Evolutionary conservation across 2,113 vertebrate genomes (phyloP), one percentile per base, ranked within the genome.

Genomic region (Microtus pennsylvanicus): DNA sequence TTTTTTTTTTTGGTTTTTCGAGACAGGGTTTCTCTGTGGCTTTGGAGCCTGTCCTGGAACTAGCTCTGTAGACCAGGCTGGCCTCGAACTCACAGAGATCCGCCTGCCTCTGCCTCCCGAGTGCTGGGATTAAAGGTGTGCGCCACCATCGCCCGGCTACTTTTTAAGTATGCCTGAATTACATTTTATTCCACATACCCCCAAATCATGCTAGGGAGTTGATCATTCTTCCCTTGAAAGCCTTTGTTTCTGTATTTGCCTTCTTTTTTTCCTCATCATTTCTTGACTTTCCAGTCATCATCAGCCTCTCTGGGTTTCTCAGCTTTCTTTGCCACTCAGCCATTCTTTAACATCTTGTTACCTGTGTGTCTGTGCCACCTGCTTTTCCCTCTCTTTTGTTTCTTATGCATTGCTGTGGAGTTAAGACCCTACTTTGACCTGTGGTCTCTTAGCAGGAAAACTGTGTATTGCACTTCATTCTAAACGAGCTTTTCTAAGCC

Each of bases 1-100:
- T 93, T 93, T 91, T 77, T 85, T 93, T 93, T 91, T 77, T 85
- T n/a, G n/a, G n/a, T n/a, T n/a, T n/a, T n/a, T n/a, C n/a, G n/a
- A n/a, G n/a, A n/a, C n/a, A n/a, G n/a, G n/a, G n/a, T n/a, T n/a
- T n/a, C n/a, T n/a, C n/a, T n/a, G n/a, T n/a, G n/a, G n/a, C n/a
- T n/a, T n/a, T n/a, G n/a, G n/a, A n/a, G n/a, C n/a, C n/a, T n/a
- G n/a, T n/a, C n/a, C n/a, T n/a, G n/a, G n/a, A n/a, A n/a, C n/a
- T n/a, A n/a, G n/a, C n/a, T n/a, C n/a, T n/a, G n/a, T n/a, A n/a
- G n/a, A n/a, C n/a, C n/a, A n/a, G n/a, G n/a, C n/a, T n/a, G n/a
- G n/a, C n/a, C n/a, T n/a, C n/a, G n/a, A n/a, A n/a, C n/a, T n/a
- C n/a, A n/a, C n/a, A n/a, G n/a, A n/a, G n/a, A n/a, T n/a, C n/a